These are phyloP conservation scores for Sylvilagus bachmani DNA, from an alignment of 2,113 vertebrate genomes.

Conservation along the genomic window DNA sequence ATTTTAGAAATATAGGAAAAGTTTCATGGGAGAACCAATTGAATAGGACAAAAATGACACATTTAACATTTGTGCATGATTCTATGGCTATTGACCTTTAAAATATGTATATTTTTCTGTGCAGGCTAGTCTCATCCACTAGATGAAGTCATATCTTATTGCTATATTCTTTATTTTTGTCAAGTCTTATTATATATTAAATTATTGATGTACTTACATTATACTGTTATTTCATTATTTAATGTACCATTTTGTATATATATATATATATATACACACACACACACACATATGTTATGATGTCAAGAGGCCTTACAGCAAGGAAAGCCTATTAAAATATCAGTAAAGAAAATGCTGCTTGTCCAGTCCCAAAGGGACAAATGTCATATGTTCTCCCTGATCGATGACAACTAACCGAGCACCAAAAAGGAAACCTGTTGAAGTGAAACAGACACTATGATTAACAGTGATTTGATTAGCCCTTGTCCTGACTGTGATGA, in stretches of 20 bases:
- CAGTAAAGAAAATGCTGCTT: conserved; percentile 64
- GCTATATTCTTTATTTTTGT: conserved; percentile 58
- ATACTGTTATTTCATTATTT: conserved; percentile 54
- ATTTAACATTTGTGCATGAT: background rate
- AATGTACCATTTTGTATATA: conserved; percentile 59
- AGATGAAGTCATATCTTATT: conserved; percentile 59
- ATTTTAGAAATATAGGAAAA: conserved; percentile 48
- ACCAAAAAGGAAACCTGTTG: too few species aligned
- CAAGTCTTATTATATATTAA: conserved; percentile 38
- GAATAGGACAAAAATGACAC: conserved; percentile 48
- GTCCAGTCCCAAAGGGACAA: too few species aligned
- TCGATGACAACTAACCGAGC: too few species aligned
- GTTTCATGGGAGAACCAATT: conserved; percentile 56
- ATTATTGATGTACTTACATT: conserved; percentile 67
- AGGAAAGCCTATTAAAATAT: conserved; percentile 68
- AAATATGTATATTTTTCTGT: conserved; percentile 35
- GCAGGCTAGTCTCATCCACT: conserved; percentile 11
- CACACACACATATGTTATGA: background rate
- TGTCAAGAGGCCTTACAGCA: conserved; percentile 60
- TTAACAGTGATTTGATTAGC: too few species aligned
- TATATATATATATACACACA: conserved; percentile 37
- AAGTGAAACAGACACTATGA: too few species aligned
- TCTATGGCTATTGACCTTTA: conserved; percentile 47
- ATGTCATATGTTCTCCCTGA: too few species aligned
- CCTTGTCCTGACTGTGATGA: too few species aligned